phyloP scores from a whole-genome alignment of 2,113 vertebrate genomes.

The Archocentrus centrarchus region DNA sequence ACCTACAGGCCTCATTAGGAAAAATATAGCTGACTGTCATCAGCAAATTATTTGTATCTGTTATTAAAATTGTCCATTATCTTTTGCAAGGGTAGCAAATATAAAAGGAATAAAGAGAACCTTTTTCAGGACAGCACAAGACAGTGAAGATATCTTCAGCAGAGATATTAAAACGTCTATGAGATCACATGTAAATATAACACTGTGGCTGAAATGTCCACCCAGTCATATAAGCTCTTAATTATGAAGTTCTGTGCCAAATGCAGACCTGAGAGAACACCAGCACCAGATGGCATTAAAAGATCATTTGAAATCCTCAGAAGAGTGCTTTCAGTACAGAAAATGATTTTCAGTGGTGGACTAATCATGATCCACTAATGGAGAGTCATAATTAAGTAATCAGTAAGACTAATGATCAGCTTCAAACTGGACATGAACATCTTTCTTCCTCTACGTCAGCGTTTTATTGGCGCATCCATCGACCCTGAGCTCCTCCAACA shows the following conservation, averaged over 20 bases:
- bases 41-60: no score
- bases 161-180: neutral
- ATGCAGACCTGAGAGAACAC: neutral
- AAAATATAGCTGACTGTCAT: neutral
- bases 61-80: no score
- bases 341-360: neutral
- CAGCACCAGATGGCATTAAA: neutral
- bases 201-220: neutral
- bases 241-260: neutral
- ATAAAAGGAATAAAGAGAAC: constrained; percentile 3
- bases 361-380: neutral
- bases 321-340: neutral
- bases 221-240: no score
- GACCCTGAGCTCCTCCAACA: neutral
- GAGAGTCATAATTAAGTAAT: neutral
- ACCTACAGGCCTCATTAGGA: constrained; percentile 1
- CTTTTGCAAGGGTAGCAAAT: neutral
- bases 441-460: neutral
- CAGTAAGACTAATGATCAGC: neutral
- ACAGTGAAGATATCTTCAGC: neutral
- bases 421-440: neutral
- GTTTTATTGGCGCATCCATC: neutral
- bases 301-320: neutral
- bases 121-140: neutral
- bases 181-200: neutral